These are phyloP conservation scores for Dermatemys mawii DNA, from an alignment of 2,113 vertebrate species.

Conservation along the genomic window DNA sequence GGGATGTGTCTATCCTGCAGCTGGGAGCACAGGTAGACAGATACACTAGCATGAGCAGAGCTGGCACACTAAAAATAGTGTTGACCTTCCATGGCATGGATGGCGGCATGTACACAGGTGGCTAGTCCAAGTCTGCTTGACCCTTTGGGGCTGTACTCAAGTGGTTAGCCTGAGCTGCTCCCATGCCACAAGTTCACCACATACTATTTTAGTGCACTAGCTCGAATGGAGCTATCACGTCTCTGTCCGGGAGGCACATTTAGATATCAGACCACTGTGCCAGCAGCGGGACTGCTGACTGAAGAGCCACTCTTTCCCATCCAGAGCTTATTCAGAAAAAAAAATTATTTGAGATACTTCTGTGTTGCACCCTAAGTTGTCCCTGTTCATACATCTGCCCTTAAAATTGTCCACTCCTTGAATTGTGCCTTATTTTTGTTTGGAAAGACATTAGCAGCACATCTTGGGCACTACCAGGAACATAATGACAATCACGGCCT, in stretches of 20 bases:
- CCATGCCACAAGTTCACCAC: not conserved
- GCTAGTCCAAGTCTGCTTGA: not conserved
- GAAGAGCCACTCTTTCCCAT: not conserved
- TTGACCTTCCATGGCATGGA: not conserved
- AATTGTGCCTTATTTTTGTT: not conserved
- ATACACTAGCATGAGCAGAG: not conserved
- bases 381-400: not conserved
- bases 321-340: not conserved
- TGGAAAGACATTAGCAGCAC: too few relatives aligned
- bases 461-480: rapidly evolving
- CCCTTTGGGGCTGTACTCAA: not conserved
- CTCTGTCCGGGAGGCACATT: not conserved
- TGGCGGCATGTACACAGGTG: not conserved
- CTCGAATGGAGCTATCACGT: not conserved
- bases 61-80: not conserved
- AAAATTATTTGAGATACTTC: rapidly evolving
- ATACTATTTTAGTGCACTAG: not conserved
- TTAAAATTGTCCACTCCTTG: rapidly evolving
- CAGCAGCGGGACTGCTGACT: rapidly evolving
- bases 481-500: rapidly evolving
- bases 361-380: too few relatives aligned
- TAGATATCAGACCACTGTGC: too few relatives aligned
- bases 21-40: not conserved
- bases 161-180: not conserved
- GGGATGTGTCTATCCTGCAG: not conserved